Conservation (phyloP, 2,113 vertebrate genomes). For the Anarhynchus alexandrinus region DNA sequence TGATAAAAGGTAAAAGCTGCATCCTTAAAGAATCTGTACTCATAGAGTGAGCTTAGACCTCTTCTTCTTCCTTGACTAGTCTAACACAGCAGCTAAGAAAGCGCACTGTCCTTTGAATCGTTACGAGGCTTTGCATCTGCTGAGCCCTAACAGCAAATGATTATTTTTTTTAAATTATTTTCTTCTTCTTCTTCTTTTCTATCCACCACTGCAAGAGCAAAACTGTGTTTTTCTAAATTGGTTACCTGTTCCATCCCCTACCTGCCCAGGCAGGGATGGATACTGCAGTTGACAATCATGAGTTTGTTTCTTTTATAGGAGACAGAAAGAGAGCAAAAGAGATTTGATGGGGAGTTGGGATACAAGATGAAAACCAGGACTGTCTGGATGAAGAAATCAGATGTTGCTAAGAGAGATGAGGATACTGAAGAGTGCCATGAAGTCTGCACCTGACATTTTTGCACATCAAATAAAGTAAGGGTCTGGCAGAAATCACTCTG, state of each 20-base stretch:
- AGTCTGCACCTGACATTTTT: background rate
- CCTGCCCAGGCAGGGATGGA: background rate
- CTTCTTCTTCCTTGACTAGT: background rate
- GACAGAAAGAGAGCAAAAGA: background rate
- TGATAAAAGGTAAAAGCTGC: background rate
- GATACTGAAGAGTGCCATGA: background rate
- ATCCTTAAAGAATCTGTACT: background rate
- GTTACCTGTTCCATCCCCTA: background rate
- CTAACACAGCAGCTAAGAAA: background rate
- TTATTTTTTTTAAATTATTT: background rate
- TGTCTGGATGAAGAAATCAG: background rate
- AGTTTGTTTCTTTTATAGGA: background rate
- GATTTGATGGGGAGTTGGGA: background rate
- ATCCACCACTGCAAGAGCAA: background rate
- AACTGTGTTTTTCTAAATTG: background rate
- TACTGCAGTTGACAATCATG: background rate
- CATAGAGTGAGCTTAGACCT: background rate
- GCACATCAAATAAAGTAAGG: background rate
- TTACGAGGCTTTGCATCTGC: background rate
- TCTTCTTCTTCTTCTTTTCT: background rate
- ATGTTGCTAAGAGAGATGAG: background rate
- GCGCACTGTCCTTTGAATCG: background rate
- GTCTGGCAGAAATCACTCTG: background rate
- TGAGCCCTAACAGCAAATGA: background rate
- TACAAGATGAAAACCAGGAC: background rate